Evolutionary conservation across 2,888 invertebrate genomes (phyloP).

Genomic region (Temnothorax rugatulus): DNA sequence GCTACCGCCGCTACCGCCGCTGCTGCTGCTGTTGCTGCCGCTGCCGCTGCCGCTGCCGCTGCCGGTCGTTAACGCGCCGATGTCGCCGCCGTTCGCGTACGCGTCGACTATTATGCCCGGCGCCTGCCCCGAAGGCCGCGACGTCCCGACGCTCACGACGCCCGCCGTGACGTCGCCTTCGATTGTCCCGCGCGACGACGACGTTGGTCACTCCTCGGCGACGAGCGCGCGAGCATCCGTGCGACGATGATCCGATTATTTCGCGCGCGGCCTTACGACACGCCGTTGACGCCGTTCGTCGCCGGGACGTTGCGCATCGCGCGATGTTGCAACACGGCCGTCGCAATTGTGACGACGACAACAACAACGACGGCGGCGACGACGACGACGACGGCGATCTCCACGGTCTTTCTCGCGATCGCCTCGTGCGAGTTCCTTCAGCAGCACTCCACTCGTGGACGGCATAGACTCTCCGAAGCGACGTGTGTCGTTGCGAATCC

Average conservation of each 20-base stretch:
- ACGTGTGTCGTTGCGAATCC: background rate
- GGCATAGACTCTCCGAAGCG: background rate
- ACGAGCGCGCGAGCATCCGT: constrained; percentile 64
- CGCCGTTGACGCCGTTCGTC: background rate
- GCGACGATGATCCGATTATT: constrained; percentile 26
- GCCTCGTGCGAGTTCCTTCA: background rate
- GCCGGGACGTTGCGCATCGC: background rate
- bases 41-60: background rate
- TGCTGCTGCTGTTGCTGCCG: constrained; percentile 34
- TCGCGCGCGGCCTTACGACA: background rate
- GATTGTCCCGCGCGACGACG: constrained; percentile 42
- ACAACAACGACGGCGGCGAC: background rate
- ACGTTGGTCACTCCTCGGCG: constrained; percentile 36
- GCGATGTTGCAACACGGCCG: background rate
- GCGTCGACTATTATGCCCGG: constrained; percentile 80
- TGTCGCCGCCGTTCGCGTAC: constrained; percentile 72
- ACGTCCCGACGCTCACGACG: constrained; percentile 85
- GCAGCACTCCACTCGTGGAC: background rate
- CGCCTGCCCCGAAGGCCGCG: constrained; percentile 83
- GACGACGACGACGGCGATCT: background rate
- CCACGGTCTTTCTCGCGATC: background rate
- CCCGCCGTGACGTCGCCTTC: constrained; percentile 84
- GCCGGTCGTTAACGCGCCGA: constrained; percentile 61
- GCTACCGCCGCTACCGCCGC: constrained; percentile 52
- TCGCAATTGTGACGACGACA: background rate